phyloP scores from a whole-genome alignment of 2,113 vertebrate genomes.

The Ibidorhyncha struthersii region DNA sequence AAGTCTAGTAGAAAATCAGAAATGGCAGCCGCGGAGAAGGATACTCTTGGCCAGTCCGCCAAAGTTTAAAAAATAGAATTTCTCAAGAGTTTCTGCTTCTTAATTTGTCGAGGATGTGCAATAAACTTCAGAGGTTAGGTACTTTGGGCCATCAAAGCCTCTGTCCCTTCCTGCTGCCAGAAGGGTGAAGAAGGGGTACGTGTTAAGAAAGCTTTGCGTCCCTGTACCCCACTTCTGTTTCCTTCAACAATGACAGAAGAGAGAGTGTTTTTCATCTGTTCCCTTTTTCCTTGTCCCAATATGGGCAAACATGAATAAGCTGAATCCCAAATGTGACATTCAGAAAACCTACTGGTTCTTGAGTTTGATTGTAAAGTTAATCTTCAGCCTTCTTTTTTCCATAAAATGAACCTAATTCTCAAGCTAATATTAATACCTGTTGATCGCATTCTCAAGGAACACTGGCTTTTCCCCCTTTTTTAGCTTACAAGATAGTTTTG shows the following conservation, averaged over 20 bases:
- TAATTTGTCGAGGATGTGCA: neutral
- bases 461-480: neutral
- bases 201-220: neutral
- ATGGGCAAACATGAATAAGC: neutral
- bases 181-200: neutral
- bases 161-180: neutral
- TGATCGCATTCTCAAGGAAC: neutral
- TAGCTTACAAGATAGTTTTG: conserved; percentile 89
- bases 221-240: neutral
- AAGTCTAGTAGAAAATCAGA: neutral
- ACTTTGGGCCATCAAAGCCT: neutral
- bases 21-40: neutral
- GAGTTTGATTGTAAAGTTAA: neutral
- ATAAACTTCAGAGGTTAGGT: neutral
- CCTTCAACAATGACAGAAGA: neutral
- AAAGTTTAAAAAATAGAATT: neutral
- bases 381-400: neutral
- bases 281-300: neutral
- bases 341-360: neutral
- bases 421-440: neutral
- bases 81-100: neutral
- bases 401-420: neutral
- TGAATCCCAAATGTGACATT: neutral
- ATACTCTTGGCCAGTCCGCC: neutral
- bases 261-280: neutral